Conservation (phyloP, 2,797 vertebrate genomes). For the Nothura maculosa region DNA sequence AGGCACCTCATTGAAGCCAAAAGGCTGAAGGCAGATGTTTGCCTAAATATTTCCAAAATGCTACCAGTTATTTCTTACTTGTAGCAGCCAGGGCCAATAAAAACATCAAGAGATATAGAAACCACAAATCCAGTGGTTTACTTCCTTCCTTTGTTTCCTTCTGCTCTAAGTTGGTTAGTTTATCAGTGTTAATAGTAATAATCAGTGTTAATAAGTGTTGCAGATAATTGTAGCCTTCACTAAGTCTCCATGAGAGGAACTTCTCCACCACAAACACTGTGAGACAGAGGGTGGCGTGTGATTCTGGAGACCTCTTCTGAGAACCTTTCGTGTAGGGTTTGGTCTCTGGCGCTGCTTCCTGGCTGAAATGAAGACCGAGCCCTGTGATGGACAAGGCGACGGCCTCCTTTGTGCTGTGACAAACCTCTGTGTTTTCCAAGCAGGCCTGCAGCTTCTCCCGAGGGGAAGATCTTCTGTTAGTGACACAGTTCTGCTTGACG, state of each 20-base stretch:
- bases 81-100: neutral
- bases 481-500: neutral
- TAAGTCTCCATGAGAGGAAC: neutral
- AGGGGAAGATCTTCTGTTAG: neutral
- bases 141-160: neutral
- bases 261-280: neutral
- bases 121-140: neutral
- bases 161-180: neutral
- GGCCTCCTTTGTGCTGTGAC: slow-evolving; percentile 5
- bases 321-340: neutral
- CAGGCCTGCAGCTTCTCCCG: neutral
- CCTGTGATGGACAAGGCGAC: neutral
- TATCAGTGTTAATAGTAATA: neutral
- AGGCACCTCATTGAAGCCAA: neutral
- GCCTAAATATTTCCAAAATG: neutral
- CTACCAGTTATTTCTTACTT: neutral
- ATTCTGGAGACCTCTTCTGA: neutral
- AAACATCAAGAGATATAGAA: neutral
- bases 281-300: neutral
- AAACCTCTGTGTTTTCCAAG: slow-evolving; percentile 1
- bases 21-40: neutral
- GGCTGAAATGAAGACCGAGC: neutral
- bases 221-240: neutral
- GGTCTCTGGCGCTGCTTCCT: neutral
- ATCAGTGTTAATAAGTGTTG: neutral